Conservation (phyloP, 2,113 vertebrate species). For the Tor tambroides region DNA sequence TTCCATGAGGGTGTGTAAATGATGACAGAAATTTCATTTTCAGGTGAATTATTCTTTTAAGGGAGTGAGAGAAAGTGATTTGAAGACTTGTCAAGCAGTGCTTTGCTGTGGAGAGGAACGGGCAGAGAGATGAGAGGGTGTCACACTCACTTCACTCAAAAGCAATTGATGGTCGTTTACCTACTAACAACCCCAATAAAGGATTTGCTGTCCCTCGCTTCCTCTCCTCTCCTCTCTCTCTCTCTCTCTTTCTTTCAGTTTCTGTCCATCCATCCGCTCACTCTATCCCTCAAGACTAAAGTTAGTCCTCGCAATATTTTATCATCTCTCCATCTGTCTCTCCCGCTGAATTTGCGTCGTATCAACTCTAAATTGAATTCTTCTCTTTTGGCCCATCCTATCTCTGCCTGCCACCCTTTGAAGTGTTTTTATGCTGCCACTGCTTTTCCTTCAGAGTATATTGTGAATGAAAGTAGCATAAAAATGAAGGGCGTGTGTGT, state of each 20-base stretch:
- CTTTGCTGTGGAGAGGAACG: neutral
- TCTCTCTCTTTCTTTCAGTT: neutral
- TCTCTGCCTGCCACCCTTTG: constrained; percentile 30
- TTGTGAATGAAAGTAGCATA: constrained; percentile 25
- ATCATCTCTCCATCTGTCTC: constrained; percentile 36
- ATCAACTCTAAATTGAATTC: constrained; percentile 46
- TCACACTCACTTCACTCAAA: constrained; percentile 44
- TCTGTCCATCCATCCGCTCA: constrained; percentile 9
- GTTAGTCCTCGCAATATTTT: neutral
- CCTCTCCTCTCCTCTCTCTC: neutral
- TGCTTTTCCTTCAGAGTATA: constrained; percentile 38
- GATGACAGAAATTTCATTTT: neutral
- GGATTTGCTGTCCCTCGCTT: neutral
- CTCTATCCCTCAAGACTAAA: neutral
- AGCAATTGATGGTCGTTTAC: constrained; percentile 46
- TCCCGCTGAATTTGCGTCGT: constrained; percentile 1
- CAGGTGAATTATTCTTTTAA: neutral
- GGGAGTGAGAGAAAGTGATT: neutral
- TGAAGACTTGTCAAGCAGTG: constrained; percentile 43
- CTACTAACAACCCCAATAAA: constrained; percentile 3
- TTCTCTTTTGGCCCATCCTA: neutral
- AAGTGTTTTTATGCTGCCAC: constrained; percentile 53
- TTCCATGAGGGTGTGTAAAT: neutral
- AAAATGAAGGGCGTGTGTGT: constrained; percentile 7
- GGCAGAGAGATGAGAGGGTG: constrained; percentile 41